phyloP scores from a whole-genome alignment of 2,797 vertebrate genomes.

The Sylvia borin region DNA sequence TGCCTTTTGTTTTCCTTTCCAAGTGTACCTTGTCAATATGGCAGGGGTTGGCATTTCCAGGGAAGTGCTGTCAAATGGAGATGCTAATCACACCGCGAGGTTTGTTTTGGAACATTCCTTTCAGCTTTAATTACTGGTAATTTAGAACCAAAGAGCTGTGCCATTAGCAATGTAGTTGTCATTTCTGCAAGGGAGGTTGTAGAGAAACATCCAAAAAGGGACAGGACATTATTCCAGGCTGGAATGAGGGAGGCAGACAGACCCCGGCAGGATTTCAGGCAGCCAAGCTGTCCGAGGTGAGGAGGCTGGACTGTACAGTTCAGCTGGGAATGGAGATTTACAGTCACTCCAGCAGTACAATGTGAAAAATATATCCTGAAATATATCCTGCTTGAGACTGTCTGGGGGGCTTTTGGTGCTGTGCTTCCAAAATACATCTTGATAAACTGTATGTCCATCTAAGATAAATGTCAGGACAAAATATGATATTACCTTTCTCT shows the following conservation, averaged over 20 bases:
- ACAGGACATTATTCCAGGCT: not conserved
- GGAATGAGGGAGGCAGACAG: not conserved
- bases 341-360: not conserved
- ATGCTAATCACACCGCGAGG: not conserved
- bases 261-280: not conserved
- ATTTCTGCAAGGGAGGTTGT: slow-evolving; percentile 9
- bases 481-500: not conserved
- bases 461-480: not conserved
- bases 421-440: not conserved
- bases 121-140: slow-evolving; percentile 60
- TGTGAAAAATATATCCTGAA: not conserved
- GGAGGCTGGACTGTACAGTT: not conserved
- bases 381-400: not conserved
- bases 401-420: not conserved
- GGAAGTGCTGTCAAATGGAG: not conserved
- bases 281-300: not conserved
- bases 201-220: not conserved
- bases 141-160: slow-evolving; percentile 33
- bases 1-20: accelerated
- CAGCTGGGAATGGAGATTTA: not conserved
- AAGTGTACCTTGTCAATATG: not conserved
- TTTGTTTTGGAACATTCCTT: slow-evolving; percentile 58
- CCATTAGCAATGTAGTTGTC: slow-evolving; percentile 10
- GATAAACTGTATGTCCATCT: not conserved
- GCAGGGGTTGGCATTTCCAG: not conserved